A percentile compares a stretch with the other conserved stretches of the same genome.
Evolutionary conservation across 1,140 invertebrate species (phyloP).

Genomic region (Lasaia peninsularis): DNA sequence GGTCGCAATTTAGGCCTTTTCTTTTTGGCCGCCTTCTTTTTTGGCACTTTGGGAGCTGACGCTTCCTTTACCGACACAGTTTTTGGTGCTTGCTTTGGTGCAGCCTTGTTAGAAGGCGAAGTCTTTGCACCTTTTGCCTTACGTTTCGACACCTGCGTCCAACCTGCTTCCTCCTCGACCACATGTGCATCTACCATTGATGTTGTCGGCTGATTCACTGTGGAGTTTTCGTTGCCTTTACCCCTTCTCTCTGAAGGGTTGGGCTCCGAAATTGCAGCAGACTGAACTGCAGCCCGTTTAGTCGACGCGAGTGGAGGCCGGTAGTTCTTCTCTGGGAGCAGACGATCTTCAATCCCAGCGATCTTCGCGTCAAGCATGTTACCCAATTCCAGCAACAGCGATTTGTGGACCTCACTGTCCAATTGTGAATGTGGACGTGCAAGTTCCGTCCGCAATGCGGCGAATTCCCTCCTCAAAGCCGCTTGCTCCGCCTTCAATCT

Average conservation of each 20-base stretch:
- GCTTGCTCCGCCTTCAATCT: background rate
- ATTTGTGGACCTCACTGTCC: background rate
- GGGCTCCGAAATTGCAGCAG: background rate
- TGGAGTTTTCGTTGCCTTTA: background rate
- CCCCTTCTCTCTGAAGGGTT: background rate
- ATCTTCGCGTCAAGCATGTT: background rate
- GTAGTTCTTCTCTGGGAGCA: background rate
- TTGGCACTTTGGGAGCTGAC: background rate
- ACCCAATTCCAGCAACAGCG: background rate
- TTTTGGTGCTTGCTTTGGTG: too few relatives aligned
- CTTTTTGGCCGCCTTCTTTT: background rate
- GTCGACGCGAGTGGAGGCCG: background rate
- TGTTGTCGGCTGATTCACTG: background rate
- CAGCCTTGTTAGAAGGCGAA: too few relatives aligned
- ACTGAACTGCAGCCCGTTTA: background rate
- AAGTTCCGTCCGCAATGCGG: background rate
- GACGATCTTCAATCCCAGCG: background rate
- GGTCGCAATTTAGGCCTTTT: background rate
- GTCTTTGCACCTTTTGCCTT: background rate
- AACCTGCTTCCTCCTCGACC: too few relatives aligned
- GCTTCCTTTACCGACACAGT: background rate
- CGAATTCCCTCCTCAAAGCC: conserved; percentile 8
- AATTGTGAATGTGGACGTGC: background rate
- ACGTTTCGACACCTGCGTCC: too few relatives aligned
- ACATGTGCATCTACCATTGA: background rate